Evolutionary conservation across 2,888 invertebrate species (phyloP), one percentile per base, ranked within the genome.

Genomic region (Eurytoma californica): DNA sequence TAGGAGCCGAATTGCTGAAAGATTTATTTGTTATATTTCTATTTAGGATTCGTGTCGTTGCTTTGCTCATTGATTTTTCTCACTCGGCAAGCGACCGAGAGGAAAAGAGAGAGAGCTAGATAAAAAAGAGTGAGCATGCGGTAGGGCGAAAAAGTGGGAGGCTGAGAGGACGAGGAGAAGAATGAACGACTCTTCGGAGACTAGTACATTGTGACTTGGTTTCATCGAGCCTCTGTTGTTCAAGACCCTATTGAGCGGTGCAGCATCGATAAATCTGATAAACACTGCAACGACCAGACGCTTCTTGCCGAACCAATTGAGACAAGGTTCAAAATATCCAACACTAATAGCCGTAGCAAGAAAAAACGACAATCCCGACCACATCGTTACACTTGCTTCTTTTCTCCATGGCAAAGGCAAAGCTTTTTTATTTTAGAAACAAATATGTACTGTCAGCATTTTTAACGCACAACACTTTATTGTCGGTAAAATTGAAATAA

Each of bases 21-120:
- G 72, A 76, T 73, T 72, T 80, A 39, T 39, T 39, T 39, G 39
- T 39, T 39, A 77, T 77, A 76, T 77, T 73, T 77, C 72, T 73
- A 65, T 80, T 77, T 73, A 57, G 73, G 30, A 80, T 80, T 73
- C 80, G 80, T 69, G 68, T 73, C 77, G 80, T 69, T 77, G 69
- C 65, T 57, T 76, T 55, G 55, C 30, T 73, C 80, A 80, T 77
- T 77, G 80, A 77, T 80, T 80, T 80, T 77, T 67, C 51, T 24
- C 77, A 30, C 24, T 55, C 57, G 28, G 47, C 28, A 70, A 65
- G 63, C 51, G 67, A 68, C 67, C 24, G 68, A 80, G 63, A 68
- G 63, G 66, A 75, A 66, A 53, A 55, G 18, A 57, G 47, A 55
- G 18, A 57, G 47, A 30, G 49, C 18, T 39, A 39, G 60, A 55